phyloP scores from a whole-genome alignment of 2,888 invertebrate genomes.

The Sylvicola fuscatus region DNA sequence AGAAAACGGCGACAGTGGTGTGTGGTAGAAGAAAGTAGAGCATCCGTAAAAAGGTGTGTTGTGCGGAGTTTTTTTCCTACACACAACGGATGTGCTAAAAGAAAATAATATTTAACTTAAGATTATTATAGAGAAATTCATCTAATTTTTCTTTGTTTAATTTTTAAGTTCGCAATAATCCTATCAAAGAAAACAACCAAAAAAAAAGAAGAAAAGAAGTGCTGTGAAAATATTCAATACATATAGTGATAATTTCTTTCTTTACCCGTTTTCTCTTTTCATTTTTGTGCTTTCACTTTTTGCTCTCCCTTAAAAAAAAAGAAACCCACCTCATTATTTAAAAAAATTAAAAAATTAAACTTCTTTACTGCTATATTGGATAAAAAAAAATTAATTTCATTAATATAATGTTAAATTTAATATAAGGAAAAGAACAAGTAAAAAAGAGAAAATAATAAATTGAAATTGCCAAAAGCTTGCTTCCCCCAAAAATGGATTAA shows the following conservation, averaged over 20 bases:
- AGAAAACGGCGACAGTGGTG: conserved; percentile 5
- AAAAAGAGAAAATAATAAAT: conserved; percentile 2
- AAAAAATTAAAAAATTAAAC: neutral
- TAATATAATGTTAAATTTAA: conserved; percentile 1
- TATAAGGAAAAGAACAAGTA: conserved; percentile 4
- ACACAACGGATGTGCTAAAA: conserved; percentile 8
- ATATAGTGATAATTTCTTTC: conserved; percentile 1
- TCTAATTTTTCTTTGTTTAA: too few relatives aligned
- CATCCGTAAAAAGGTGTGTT: conserved; percentile 11
- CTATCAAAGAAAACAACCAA: neutral
- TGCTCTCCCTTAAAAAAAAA: too few relatives aligned
- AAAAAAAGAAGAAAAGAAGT: neutral
- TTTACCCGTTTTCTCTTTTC: neutral
- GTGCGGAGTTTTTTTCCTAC: conserved; percentile 11
- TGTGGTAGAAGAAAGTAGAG: conserved; percentile 6
- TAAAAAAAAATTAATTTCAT: neutral
- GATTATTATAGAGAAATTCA: too few relatives aligned
- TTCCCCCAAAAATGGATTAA: conserved; percentile 2
- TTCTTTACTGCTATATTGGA: neutral
- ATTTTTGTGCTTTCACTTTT: neutral
- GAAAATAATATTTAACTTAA: too few relatives aligned
- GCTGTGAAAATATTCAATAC: neutral
- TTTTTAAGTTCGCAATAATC: too few relatives aligned
- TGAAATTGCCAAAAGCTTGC: neutral
- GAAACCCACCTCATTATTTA: too few relatives aligned